phyloP scores from a whole-genome alignment of 1,140 invertebrate genomes.

The Papilio glaucus region DNA sequence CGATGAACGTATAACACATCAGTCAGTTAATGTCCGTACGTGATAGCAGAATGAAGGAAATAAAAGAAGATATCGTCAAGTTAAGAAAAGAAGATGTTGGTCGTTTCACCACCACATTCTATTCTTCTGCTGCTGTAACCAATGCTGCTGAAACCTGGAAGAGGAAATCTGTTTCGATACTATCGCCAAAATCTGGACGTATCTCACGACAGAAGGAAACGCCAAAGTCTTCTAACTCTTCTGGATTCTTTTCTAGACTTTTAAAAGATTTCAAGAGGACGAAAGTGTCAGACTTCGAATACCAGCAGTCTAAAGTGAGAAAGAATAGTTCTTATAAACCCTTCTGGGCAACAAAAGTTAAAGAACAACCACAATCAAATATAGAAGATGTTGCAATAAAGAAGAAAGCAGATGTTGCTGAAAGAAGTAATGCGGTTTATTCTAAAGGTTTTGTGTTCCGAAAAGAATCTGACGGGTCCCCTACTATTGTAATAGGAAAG shows the following conservation, averaged over 20 bases:
- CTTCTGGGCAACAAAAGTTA: conserved; percentile 66
- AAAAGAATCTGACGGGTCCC: conserved; percentile 48
- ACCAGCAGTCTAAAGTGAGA: conserved; percentile 59
- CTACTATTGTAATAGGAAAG: conserved; percentile 48
- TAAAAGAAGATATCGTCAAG: conserved; percentile 59
- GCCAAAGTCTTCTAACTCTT: conserved; percentile 31
- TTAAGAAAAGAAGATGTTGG: conserved; percentile 60
- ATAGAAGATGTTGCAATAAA: conserved; percentile 43
- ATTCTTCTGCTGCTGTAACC: conserved; percentile 43
- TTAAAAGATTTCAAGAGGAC: conserved; percentile 63
- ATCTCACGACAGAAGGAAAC: conserved; percentile 46
- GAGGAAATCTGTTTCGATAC: conserved; percentile 64
- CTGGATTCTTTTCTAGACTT: conserved; percentile 58
- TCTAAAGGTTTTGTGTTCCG: conserved; percentile 51
- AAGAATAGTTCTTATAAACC: conserved; percentile 64
- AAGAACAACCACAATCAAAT: conserved; percentile 39
- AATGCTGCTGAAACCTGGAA: conserved; percentile 60
- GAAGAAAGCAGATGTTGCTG: conserved; percentile 42
- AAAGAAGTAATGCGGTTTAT: conserved; percentile 45
- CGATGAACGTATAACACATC: background rate
- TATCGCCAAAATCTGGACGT: conserved; percentile 61
- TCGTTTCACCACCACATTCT: conserved; percentile 56
- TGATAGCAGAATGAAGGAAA: conserved; percentile 54
- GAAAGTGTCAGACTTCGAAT: conserved; percentile 65
- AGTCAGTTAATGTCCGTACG: conserved; percentile 19